Evolutionary conservation across 2,888 invertebrate species (phyloP).

Genomic region (Strigamia crassipes): DNA sequence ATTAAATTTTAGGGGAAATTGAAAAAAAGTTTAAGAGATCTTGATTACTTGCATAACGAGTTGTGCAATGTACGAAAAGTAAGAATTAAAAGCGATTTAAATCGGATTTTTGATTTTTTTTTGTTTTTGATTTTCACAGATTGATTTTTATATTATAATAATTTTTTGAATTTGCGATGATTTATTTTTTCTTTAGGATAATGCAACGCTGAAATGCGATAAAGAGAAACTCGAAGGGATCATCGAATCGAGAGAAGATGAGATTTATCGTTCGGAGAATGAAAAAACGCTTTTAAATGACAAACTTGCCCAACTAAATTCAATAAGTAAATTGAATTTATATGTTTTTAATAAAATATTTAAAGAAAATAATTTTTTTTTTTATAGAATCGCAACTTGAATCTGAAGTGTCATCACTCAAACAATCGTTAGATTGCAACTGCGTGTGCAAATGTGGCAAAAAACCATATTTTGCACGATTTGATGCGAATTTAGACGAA

Average conservation of each 20-base stretch:
- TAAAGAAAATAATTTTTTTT: background rate
- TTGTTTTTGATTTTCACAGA: background rate
- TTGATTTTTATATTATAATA: background rate
- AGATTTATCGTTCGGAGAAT: constrained; percentile 24
- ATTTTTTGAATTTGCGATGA: background rate
- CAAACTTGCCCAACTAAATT: background rate
- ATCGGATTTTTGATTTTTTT: background rate
- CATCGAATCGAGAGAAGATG: background rate
- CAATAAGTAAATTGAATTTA: background rate
- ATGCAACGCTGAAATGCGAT: background rate
- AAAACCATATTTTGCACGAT: constrained; percentile 1
- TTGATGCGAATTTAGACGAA: constrained; percentile 24
- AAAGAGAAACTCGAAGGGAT: background rate
- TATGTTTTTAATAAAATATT: background rate
- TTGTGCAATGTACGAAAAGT: constrained; percentile 17
- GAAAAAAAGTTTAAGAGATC: constrained; percentile 25
- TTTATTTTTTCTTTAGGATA: constrained; percentile 24
- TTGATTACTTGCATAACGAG: constrained; percentile 10
- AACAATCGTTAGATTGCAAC: background rate
- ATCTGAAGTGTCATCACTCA: background rate
- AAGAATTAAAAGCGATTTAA: background rate
- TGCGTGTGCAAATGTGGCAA: constrained; percentile 7
- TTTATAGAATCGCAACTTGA: background rate
- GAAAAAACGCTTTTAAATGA: constrained; percentile 29
- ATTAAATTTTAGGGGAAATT: constrained; percentile 15